Evolutionary conservation across 2,113 vertebrate species (phyloP).

Genomic region (Dasyurus viverrinus): DNA sequence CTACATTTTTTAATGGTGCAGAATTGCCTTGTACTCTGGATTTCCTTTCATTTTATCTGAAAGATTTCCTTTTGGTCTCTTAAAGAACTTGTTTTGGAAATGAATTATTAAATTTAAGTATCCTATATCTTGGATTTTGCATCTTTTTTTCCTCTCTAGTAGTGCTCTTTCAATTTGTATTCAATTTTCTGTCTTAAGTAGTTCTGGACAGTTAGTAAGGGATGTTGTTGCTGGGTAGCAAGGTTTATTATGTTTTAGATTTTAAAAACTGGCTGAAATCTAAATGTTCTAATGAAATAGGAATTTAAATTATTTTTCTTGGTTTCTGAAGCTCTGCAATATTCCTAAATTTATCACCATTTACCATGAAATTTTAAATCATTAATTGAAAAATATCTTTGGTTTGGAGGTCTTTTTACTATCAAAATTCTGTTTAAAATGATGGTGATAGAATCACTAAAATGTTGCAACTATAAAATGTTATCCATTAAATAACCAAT

Average conservation of each 20-base stretch:
- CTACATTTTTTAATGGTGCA: no score
- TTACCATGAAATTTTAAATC: constrained; percentile 38
- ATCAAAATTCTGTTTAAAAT: constrained; percentile 11
- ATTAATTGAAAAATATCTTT: not conserved
- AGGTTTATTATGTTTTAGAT: not conserved
- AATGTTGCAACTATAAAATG: constrained; percentile 29
- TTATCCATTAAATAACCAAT: not conserved
- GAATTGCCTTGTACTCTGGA: no score
- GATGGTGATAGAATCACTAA: constrained; percentile 8
- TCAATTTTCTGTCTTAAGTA: no score
- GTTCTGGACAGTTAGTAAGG: no score
- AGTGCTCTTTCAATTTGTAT: no score
- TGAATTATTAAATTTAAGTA: no score
- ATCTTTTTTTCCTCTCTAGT: no score
- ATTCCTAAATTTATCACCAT: constrained; percentile 17
- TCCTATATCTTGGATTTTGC: no score
- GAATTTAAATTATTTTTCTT: not conserved
- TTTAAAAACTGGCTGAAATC: not conserved
- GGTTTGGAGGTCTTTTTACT: not conserved
- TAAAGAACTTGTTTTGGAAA: no score
- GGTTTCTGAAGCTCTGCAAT: not conserved
- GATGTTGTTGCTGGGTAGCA: no score
- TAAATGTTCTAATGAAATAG: not conserved
- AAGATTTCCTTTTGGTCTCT: no score
- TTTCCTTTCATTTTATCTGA: no score